These are phyloP conservation scores for Sebastes matsubarae DNA, from an alignment of 2,797 vertebrate genomes.

Conservation along the genomic window DNA sequence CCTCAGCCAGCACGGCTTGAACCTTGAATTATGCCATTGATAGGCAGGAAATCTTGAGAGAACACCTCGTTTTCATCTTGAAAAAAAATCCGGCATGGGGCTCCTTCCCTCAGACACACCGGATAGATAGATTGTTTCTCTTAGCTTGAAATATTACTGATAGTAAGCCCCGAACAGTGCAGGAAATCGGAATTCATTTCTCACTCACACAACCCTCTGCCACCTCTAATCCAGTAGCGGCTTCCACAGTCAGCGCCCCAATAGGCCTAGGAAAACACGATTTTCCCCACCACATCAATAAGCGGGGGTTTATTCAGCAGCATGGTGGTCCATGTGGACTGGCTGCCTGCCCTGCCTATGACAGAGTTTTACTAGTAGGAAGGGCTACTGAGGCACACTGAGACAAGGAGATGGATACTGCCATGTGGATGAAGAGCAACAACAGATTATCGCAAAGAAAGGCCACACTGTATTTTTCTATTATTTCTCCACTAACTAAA, in stretches of 20 bases:
- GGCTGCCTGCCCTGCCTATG: constrained; percentile 40
- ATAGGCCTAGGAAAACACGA: constrained; percentile 49
- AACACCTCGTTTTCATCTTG: constrained; percentile 30
- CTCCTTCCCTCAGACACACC: background rate
- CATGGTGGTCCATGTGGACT: constrained; percentile 46
- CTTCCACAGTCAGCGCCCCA: constrained; percentile 37
- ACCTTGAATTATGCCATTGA: constrained; percentile 39
- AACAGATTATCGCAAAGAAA: constrained; percentile 12
- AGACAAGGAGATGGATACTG: constrained; percentile 28
- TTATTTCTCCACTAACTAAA: background rate
- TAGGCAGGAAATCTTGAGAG: constrained; percentile 17
- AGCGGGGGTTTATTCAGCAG: constrained; percentile 58
- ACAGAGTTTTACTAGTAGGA: constrained; percentile 45
- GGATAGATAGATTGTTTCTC: constrained; percentile 39
- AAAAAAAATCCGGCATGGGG: background rate
- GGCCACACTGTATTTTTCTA: background rate
- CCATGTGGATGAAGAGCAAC: constrained; percentile 5
- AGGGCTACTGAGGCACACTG: background rate
- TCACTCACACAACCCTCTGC: constrained; percentile 43
- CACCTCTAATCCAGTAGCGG: constrained; percentile 51
- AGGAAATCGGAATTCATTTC: constrained; percentile 63
- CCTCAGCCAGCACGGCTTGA: constrained; percentile 22
- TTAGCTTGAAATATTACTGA: constrained; percentile 45
- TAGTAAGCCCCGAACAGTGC: constrained; percentile 33
- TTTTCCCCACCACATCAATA: constrained; percentile 60